Conservation (phyloP, 2,797 vertebrate genomes). For the Urocyon cinereoargenteus region DNA sequence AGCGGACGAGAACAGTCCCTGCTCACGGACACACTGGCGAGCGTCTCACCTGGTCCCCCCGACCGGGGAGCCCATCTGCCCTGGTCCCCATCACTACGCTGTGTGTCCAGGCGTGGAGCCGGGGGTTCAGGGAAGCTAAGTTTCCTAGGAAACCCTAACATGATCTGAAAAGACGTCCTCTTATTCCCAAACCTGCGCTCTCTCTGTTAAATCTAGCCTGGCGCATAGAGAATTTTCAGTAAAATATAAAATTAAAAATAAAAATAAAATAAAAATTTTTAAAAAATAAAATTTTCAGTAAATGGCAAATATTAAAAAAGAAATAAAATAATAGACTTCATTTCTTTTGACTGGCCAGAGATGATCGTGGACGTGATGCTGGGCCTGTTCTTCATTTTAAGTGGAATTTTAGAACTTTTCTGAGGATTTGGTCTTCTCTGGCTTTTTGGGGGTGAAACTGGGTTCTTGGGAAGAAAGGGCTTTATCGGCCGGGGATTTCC, state of each 20-base stretch:
- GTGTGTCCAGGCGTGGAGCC: not conserved
- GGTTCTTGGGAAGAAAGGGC: not conserved
- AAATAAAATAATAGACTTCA: not conserved
- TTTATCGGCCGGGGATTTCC: not conserved
- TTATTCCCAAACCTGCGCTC: not conserved
- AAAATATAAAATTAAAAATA: not conserved
- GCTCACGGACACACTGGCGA: not conserved
- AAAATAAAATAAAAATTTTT: not conserved
- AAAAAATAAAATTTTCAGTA: not conserved
- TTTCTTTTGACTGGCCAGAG: not conserved
- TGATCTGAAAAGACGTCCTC: not conserved
- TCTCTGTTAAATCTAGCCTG: not conserved
- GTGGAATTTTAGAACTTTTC: not conserved
- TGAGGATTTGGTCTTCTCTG: not conserved
- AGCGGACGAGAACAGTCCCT: not conserved
- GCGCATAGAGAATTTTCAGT: not conserved
- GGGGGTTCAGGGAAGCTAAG: not conserved
- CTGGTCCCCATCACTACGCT: not conserved
- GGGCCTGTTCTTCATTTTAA: not conserved
- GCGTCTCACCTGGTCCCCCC: too few relatives aligned
- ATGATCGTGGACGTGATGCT: not conserved
- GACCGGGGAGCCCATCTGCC: not conserved
- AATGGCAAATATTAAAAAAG: not conserved
- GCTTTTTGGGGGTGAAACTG: not conserved
- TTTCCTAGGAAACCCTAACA: not conserved